Base-by-base conservation (phyloP, 2,888 invertebrate species). In the Tachystola acroxantha region DNA sequence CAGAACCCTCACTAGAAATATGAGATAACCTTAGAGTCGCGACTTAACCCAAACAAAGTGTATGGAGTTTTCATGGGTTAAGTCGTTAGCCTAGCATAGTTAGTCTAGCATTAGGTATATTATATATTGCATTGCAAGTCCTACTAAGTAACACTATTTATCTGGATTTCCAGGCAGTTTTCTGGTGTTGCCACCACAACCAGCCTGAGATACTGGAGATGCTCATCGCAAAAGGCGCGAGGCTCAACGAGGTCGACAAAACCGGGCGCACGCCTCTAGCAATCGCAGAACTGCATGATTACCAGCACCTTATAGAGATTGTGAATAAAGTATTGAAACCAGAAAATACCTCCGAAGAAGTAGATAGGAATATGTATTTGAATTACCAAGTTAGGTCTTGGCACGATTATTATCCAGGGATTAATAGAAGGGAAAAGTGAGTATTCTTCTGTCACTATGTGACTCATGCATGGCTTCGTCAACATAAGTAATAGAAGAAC, bases 151-250 rank as follows among this genome's bases (percentile, higher is more conserved):
- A n/a, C n/a, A n/a, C n/a, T n/a, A n/a, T n/a, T n/a, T n/a, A n/a
- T n/a, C n/a, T n/a, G n/a, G 46, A 32, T 53, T 78, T 74, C 29
- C 71, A 91, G 91, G 91, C 90, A 29, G 53, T 91, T 33, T 91
- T 90, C 64, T 91, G 90, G 88, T 91, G 91, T 32, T 88, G 86
- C 7, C 79, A 87, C 48, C 81, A 82, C 47, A 90, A 91, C 51
- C 81, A 88, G 48, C 59, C 74, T 10, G 85, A 89, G 38, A 78
- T 89, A 37, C 73, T 90, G 10, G 74, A 88, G 60, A 57, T 88
- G 45, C 75, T 93, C 1, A 67, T 91, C 34, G 64, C 82, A 10
- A 64, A 77, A 32, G 88, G 86, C n/a, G 89, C 89, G 9, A 75
- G 89, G 42, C 54, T 74, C 31, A 69, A 68, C 9, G 80, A 88